Evolutionary conservation across 2,888 invertebrate species (phyloP), one percentile per base, ranked within the genome.

Genomic region (Athalia rosae): DNA sequence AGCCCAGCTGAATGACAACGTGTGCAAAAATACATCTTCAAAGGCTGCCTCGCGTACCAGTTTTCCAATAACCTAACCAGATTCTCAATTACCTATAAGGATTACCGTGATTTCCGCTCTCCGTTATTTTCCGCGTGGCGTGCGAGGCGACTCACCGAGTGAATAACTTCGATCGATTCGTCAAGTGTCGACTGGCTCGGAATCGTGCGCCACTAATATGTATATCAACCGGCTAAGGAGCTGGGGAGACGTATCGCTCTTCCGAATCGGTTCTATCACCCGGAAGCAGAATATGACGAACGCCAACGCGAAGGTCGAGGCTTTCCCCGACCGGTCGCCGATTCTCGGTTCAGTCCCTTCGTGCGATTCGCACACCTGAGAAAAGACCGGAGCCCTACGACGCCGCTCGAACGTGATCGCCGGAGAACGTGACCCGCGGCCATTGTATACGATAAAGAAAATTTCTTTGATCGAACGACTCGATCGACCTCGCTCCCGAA

Each of bases 221-320:
- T 47, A 13, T 64, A 64, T 64, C 45, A 64, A 64, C 64, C 64
- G 45, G 47, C 64, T 64, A 64, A 64, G 64, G 64, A 64, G 64
- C 45, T 47, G 45, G 64, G 64, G 64, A 64, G 47, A 13, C 13
- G 28, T 13, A 8, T 64, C 47, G 45, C 47, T 47, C 64, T 7
- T 64, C 15, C 4, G 4, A 64, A 64, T 64, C 13, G 11, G 45
- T 47, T 64, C 3, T 64, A 64, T 13, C 15, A 13, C 15, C 64
- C 45, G 47, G 64, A 64, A 64, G 4, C 47, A n/a, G 47, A 47
- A 64, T n/a, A 64, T 13, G 6, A 47, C 47, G n/a, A 64, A 64
- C 43, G 11, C 45, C 47, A 0, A 4, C 64, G 8, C 41, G 11
- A 7, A 41, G 11, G 11, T 9, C 62, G 11, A 43, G 50, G 50